Conservation (phyloP, 2,888 invertebrate genomes). For the Calliopum simillimum region DNA sequence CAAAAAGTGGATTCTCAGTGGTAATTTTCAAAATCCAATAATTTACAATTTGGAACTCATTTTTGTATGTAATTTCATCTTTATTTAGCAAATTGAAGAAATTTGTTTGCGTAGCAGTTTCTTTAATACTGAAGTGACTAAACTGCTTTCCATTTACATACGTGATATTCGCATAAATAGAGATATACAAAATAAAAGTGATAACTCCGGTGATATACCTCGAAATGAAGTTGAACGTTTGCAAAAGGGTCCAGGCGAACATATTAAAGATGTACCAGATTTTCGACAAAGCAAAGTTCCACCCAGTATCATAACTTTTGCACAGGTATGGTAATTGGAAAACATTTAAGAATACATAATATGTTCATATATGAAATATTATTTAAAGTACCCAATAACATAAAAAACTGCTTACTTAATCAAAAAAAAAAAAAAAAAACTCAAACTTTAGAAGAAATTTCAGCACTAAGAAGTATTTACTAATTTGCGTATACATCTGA, state of each 20-base stretch:
- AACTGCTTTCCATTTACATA: conserved; percentile 84
- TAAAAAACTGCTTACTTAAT: too few species aligned
- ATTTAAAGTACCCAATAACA: too few species aligned
- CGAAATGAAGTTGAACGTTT: conserved; percentile 62
- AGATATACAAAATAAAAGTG: conserved; percentile 71
- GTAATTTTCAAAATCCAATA: conserved; percentile 69
- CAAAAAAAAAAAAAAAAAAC: too few species aligned
- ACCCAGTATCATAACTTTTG: conserved; percentile 83
- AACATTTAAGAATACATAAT: background rate
- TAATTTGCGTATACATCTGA: too few species aligned
- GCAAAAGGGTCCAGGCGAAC: conserved; percentile 23
- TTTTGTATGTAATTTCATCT: conserved; percentile 42
- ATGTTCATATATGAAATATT: too few species aligned
- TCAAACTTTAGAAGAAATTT: too few species aligned
- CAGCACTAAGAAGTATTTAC: too few species aligned
- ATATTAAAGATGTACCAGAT: conserved; percentile 70
- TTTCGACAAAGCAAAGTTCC: conserved; percentile 83
- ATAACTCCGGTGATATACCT: conserved; percentile 53
- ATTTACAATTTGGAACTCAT: background rate
- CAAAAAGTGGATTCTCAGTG: conserved; percentile 82
- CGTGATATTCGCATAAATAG: conserved; percentile 84
- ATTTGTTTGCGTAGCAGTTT: conserved; percentile 88
- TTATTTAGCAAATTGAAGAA: conserved; percentile 82
- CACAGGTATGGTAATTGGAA: conserved; percentile 73
- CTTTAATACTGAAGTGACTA: conserved; percentile 88